These are phyloP conservation scores for Anas georgica DNA, from an alignment of 2,797 vertebrate genomes.

Conservation along the genomic window DNA sequence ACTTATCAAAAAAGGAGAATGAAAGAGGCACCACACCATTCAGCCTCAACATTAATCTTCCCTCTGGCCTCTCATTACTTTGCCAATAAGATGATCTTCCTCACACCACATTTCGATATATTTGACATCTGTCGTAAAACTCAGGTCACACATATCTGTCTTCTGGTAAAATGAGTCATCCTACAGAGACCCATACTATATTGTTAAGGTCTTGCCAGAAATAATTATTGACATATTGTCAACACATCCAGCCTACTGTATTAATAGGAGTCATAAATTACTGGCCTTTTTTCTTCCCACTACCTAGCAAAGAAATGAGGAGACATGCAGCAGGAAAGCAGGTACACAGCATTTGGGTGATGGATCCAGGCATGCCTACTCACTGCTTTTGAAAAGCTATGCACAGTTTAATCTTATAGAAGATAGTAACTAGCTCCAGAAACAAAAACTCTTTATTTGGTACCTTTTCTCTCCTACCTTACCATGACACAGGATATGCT, in stretches of 20 bases:
- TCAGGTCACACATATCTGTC: constrained; percentile 75
- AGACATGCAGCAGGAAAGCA: background rate
- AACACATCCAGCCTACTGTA: constrained; percentile 68
- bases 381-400: background rate
- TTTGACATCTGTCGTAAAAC: constrained; percentile 81
- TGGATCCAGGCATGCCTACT: background rate
- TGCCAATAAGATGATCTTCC: constrained; percentile 80
- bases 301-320: constrained; percentile 8
- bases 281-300: background rate
- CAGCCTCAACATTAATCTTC: constrained; percentile 75
- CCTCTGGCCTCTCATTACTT: constrained; percentile 75
- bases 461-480: background rate
- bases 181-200: constrained; percentile 55
- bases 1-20: background rate
- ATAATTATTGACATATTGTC: constrained; percentile 81
- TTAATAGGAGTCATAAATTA: constrained; percentile 76
- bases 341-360: background rate
- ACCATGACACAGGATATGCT: background rate
- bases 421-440: background rate
- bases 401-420: background rate
- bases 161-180: constrained; percentile 78
- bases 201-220: constrained; percentile 69
- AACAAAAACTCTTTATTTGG: background rate
- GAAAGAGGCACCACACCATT: background rate
- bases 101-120: constrained; percentile 76